phyloP scores from a whole-genome alignment of 2,888 invertebrate species.

The Diplolepis rosae region DNA sequence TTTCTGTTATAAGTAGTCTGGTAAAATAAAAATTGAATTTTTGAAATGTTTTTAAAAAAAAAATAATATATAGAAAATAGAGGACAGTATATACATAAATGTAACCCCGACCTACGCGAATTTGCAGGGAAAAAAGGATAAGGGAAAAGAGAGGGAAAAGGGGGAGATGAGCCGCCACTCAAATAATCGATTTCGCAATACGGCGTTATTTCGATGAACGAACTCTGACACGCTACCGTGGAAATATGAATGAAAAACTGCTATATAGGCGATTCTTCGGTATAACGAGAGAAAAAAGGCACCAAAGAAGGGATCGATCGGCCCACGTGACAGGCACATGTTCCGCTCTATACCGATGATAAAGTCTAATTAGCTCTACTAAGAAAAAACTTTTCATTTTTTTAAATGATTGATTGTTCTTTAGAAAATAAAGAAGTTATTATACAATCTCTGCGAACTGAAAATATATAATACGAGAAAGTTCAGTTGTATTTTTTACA shows the following conservation, averaged over 20 bases:
- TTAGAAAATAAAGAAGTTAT: not conserved
- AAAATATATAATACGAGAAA: no score
- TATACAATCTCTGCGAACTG: no score
- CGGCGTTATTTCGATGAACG: constrained; percentile 66
- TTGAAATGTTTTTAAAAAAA: constrained; percentile 47
- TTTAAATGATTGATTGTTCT: not conserved
- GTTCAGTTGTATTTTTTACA: no score
- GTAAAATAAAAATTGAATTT: constrained; percentile 44
- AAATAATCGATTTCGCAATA: constrained; percentile 66
- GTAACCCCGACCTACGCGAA: constrained; percentile 65
- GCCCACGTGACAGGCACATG: constrained; percentile 71
- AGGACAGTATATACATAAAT: constrained; percentile 44
- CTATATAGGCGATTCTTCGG: constrained; percentile 63
- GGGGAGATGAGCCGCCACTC: constrained; percentile 55
- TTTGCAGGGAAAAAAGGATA: constrained; percentile 40
- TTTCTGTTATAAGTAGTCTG: not conserved
- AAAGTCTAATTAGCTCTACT: not conserved
- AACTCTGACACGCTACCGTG: constrained; percentile 54
- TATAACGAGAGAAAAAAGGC: constrained; percentile 62
- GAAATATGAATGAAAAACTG: constrained; percentile 71
- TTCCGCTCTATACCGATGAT: constrained; percentile 52
- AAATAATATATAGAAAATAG: constrained; percentile 55
- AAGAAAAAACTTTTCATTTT: constrained; percentile 19
- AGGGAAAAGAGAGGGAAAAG: constrained; percentile 48
- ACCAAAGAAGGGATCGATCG: constrained; percentile 66